A percentile compares a stretch with the other conserved stretches of the same genome.
phyloP scores from a whole-genome alignment of 2,113 vertebrate species.

The Notiomystis cincta region DNA sequence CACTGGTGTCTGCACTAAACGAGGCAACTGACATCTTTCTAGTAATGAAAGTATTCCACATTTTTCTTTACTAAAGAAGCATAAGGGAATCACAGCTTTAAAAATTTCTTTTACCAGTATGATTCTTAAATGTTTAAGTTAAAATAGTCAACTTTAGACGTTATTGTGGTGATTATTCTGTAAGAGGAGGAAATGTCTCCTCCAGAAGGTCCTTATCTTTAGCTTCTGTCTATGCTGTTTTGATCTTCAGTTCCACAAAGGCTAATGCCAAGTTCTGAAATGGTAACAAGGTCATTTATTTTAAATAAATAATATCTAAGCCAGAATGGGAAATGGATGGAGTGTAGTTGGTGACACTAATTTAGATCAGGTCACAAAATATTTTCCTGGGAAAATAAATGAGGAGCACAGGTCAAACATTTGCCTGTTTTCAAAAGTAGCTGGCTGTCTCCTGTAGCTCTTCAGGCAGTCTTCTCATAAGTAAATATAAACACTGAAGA shows the following conservation, averaged over 20 bases:
- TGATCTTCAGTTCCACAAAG: background rate
- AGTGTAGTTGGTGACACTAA: background rate
- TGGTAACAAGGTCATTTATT: conserved; percentile 3
- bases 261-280: background rate
- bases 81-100: background rate
- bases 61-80: background rate
- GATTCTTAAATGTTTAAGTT: background rate
- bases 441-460: background rate
- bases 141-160: background rate
- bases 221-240: background rate
- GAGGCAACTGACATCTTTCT: background rate
- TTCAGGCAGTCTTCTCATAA: background rate
- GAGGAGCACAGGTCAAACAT: conserved; percentile 10
- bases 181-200: background rate
- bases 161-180: background rate
- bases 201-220: background rate
- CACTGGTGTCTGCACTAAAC: background rate
- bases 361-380: conserved; percentile 41
- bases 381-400: conserved; percentile 27
- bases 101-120: background rate
- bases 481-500: background rate
- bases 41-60: background rate
- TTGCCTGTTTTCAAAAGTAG: background rate
- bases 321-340: background rate
- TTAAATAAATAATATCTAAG: conserved; percentile 15